Base-by-base conservation (phyloP, 2,113 vertebrate species). In the Coryphaenoides rupestris region DNA sequence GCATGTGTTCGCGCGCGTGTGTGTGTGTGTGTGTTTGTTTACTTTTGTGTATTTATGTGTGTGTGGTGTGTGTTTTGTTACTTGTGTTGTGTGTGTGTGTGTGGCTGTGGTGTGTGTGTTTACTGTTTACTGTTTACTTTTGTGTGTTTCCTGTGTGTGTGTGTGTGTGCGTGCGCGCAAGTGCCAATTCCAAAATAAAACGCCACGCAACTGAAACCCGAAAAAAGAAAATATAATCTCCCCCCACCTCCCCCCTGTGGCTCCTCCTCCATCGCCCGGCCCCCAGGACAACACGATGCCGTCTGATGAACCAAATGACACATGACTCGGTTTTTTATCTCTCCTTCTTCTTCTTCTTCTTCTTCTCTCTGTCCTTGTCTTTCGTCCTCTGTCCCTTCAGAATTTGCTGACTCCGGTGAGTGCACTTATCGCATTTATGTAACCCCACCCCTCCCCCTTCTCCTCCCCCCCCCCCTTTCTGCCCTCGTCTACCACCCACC, bases 331-430 rank as follows among this genome's bases (percentile, higher is more conserved):
- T 87, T 73, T 86, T 74, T 75, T 78, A 67, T 86, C 70, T 85
- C 66, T 88, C 59, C 73, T 52, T 89, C 69, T 73, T 72, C 69
- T 65, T 74, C 74, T 78, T 67, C 86, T 69, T 85, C 66, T 87
- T 60, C 72, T 49, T 89, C 69, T 72, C 65, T 73, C 15, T 71
- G 68, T 64, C 56, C n/a, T n/a, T n/a, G 61, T 81, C 70, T 84
- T 81, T 84, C 69, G 66, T 80, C 72, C 73, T 78, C 73, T 88
- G 74, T 89, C 83, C 82, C 85, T 69, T 90, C 91, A 92, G 91
- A 92, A 90, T 92, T 92, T 84, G 91, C 90, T 84, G 91, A 92
- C 80, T 91, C 91, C 84, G 91, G 91, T 92, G 89, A 91, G 89
- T 91, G 33, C 87, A 78, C 71, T 77, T 75, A 79, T 88, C 81